Base-by-base conservation (phyloP, 2,113 vertebrate genomes). In the Spheniscus mendiculus region DNA sequence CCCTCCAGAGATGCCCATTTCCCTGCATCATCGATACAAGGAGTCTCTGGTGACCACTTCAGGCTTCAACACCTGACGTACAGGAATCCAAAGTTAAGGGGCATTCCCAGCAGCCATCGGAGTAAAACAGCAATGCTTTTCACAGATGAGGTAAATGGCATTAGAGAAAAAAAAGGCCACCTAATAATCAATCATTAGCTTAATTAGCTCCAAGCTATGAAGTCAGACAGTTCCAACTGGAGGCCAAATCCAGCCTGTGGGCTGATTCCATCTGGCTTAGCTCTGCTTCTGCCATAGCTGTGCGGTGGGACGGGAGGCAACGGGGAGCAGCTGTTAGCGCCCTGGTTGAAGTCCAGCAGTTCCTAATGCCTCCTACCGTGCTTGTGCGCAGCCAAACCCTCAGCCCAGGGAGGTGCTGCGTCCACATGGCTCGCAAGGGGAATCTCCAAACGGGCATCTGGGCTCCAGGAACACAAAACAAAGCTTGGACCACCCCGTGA, bases 401-500 rank as follows among this genome's bases (percentile, higher is more conserved):
- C 56, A 34, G 59, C 40, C 62, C 1, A 1, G 58, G 87, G 85
- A 92, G 53, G 79, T 80, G 85, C 92, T 87, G 30, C 15, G 9
- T 95, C n/a, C 72, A 42, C 94, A 92, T 13, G 45, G 50, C 86
- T 90, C 6, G 0, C 0, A 0, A 90, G 22, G 38, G 62, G 62
- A 66, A 36, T 73, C 71, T 96, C 71, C 82, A 90, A 91, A 61
- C 2, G 50, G 96, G 95, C 90, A 90, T 95, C 93, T 96, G 93
- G 79, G 62, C 74, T 96, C 71, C 93, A 93, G 92, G 92, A 94
- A 76, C 58, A 73, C 78, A 96, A 91, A 96, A 93, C 92, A 96
- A 95, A 97, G 85, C 82, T 95, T 91, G 93, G 95, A 94, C 90
- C 85, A 93, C 92, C 90, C 85, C 0, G 2, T 65, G 90, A 65